These are phyloP conservation scores for Oreocharis arfaki DNA, from an alignment of 2,113 vertebrate species.

Conservation along the genomic window DNA sequence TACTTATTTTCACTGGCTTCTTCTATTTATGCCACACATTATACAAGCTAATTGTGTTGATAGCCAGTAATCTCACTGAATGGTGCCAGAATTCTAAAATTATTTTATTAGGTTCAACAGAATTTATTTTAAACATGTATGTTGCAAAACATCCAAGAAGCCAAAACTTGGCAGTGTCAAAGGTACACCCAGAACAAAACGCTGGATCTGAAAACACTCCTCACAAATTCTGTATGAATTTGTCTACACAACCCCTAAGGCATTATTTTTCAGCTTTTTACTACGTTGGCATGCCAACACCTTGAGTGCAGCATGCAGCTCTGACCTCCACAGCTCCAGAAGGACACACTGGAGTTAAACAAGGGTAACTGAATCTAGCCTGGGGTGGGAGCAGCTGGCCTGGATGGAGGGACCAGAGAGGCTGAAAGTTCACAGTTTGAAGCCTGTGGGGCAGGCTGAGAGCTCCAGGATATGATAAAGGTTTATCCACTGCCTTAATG, in stretches of 20 bases:
- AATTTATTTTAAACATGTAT: background rate
- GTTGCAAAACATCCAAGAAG: background rate
- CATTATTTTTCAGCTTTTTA: background rate
- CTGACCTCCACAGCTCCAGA: background rate
- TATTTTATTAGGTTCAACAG: background rate
- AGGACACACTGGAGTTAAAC: background rate
- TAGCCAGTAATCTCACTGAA: background rate
- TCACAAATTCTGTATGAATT: background rate
- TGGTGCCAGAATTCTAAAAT: background rate
- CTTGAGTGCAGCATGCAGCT: background rate
- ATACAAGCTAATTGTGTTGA: background rate
- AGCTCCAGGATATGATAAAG: background rate
- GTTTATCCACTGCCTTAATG: background rate
- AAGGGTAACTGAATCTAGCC: background rate
- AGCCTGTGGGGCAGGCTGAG: background rate
- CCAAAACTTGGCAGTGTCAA: background rate
- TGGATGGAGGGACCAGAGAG: background rate
- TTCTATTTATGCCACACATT: slow-evolving; percentile 5
- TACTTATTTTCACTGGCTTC: slow-evolving; percentile 9
- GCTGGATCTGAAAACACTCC: background rate
- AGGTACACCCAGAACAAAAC: background rate
- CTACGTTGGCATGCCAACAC: background rate
- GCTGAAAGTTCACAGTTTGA: background rate
- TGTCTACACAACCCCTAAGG: background rate
- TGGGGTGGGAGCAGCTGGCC: background rate